Conservation (phyloP, 1,140 invertebrate species). For the Zaprionus inermis region DNA sequence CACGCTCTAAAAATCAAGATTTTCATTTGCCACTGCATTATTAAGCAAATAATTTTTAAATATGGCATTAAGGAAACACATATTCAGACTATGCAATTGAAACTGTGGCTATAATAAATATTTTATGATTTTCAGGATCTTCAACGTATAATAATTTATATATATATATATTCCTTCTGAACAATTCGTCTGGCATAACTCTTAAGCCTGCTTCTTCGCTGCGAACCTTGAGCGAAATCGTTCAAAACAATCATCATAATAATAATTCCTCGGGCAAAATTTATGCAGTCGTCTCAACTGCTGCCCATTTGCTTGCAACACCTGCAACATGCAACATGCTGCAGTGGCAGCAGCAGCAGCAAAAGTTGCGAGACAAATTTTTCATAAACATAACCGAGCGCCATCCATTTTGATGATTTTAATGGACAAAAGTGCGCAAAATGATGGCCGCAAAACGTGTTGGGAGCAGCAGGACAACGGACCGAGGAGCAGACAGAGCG, state of each 20-base stretch:
- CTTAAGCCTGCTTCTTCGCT: background rate
- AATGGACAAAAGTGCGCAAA: constrained; percentile 80
- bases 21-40: too few relatives aligned
- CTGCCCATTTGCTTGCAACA: constrained; percentile 38
- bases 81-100: too few relatives aligned
- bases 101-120: too few relatives aligned
- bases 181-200: background rate
- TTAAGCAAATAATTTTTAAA: too few relatives aligned
- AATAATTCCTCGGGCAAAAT: constrained; percentile 5
- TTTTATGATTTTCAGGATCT: too few relatives aligned
- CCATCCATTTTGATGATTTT: constrained; percentile 79
- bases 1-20: background rate
- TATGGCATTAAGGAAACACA: too few relatives aligned
- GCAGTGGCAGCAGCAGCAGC: constrained; percentile 37
- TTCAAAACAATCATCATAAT: constrained; percentile 9
- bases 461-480: constrained; percentile 38
- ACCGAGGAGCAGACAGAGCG: constrained; percentile 7
- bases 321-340: constrained; percentile 22
- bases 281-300: constrained; percentile 7
- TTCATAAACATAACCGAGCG: constrained; percentile 75
- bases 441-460: constrained; percentile 78
- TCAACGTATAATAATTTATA: background rate
- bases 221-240: background rate
- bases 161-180: background rate
- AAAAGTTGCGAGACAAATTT: constrained; percentile 60